Evolutionary conservation across 2,888 invertebrate species (phyloP), one percentile per base, ranked within the genome.

Genomic region (Athrips mouffetella): DNA sequence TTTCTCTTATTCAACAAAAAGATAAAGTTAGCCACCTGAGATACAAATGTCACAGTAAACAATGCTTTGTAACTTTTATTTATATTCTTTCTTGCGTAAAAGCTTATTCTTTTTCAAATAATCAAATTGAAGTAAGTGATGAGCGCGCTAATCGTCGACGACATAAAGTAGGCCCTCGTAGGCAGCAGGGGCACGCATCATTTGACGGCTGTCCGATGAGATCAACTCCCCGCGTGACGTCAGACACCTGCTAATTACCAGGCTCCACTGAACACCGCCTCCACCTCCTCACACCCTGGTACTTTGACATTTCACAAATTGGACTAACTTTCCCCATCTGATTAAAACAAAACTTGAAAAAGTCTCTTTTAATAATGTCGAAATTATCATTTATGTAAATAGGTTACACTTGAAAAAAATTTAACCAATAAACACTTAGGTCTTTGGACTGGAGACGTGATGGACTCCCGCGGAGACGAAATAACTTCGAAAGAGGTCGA

Each of bases 381-480:
- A 23, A 40, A 25, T 25, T 21, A 25, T 25, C 40, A 25, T 40
- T 15, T 15, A 13, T 37, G 11, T 15, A 39, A 39, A 39, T 39
- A 44, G 31, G 8, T n/a, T n/a, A n/a, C 31, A 20, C 30, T 13
- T 10, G 21, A 65, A 73, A 67, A 75, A 70, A 64, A 64, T 68
- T 76, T 76, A 78, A 78, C 76, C 78, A 80, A 78, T 80, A 80
- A 78, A 80, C 80, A 78, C 76, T 77, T 75, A 45, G 23, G 35
- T 25, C 67, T 68, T 73, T 71, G 64, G 68, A 67, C 68, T 64
- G 67, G 67, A 73, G 76, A 77, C 71, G 71, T 75, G 75, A 76
- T 71, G 80, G 75, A 75, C 78, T 76, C 85, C 85, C 76, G 85
- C 74, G 55, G 84, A 63, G 82, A 72, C 75, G 75, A 72, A 80